Evolutionary conservation across 1,140 invertebrate genomes (phyloP).

Genomic region (Oryctes rhinoceros): DNA sequence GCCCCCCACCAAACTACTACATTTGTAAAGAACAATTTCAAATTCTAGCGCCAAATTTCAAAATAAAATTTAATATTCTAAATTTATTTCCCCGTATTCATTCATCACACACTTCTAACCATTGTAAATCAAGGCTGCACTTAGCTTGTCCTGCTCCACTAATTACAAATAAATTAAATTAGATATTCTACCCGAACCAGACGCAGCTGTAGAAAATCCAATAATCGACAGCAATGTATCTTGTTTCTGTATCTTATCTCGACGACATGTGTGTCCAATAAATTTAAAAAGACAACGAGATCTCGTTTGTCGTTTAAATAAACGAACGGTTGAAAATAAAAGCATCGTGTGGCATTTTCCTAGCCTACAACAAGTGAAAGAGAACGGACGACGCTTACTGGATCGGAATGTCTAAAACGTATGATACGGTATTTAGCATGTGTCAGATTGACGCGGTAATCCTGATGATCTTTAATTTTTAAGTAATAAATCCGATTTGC

Average conservation of each 20-base stretch:
- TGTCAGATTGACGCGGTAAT: slow-evolving; percentile 16
- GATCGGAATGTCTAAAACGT: not conserved
- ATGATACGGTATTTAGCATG: slow-evolving; percentile 30
- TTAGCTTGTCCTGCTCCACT: too few relatives aligned
- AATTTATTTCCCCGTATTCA: too few relatives aligned
- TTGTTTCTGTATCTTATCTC: slow-evolving; percentile 23
- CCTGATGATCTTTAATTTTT: slow-evolving; percentile 13
- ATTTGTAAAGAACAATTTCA: too few relatives aligned
- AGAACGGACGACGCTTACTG: not conserved
- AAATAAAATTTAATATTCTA: too few relatives aligned
- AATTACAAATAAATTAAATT: not conserved
- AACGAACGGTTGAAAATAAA: slow-evolving; percentile 6
- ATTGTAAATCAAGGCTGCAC: too few relatives aligned
- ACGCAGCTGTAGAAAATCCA: slow-evolving; percentile 2
- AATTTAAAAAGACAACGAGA: slow-evolving; percentile 30
- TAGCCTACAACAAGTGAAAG: not conserved
- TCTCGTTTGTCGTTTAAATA: slow-evolving; percentile 19
- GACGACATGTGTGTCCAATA: slow-evolving; percentile 29
- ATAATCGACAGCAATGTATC: slow-evolving; percentile 27
- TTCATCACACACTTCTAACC: too few relatives aligned
- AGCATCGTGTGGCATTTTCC: not conserved
- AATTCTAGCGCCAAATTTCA: too few relatives aligned
- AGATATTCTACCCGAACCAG: not conserved
- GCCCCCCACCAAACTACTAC: too few relatives aligned
- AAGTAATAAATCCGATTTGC: slow-evolving; percentile 27